A percentile compares a stretch with the other conserved stretches of the same genome.
Conservation (phyloP, 2,888 invertebrate genomes). For the Drosophila prolongata region DNA sequence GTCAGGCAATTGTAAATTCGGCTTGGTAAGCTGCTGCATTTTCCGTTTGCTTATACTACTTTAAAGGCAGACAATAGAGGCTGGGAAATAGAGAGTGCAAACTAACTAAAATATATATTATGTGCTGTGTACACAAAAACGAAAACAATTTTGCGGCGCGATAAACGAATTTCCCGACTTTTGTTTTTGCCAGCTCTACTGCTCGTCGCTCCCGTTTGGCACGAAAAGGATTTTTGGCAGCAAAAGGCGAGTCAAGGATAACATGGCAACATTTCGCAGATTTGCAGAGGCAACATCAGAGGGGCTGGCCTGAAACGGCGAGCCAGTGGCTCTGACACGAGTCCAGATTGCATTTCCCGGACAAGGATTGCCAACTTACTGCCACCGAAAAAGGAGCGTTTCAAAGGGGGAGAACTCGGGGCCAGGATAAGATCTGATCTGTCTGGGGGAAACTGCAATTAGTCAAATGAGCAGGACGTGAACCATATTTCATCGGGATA, state of each 20-base stretch:
- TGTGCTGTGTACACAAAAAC: slow-evolving; percentile 49
- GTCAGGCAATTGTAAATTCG: slow-evolving; percentile 1
- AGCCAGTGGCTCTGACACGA: slow-evolving; percentile 31
- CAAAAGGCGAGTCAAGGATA: slow-evolving; percentile 45
- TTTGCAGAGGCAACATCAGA: slow-evolving; percentile 45
- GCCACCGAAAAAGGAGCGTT: slow-evolving; percentile 17
- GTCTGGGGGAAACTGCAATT: slow-evolving; percentile 27
- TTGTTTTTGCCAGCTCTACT: slow-evolving; percentile 25
- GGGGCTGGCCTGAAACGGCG: slow-evolving; percentile 43
- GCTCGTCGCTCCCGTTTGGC: not conserved
- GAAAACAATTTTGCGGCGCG: slow-evolving; percentile 72
- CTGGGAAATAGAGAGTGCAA: slow-evolving; percentile 25
- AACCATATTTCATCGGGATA: slow-evolving; percentile 38
- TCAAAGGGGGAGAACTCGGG: slow-evolving; percentile 13
- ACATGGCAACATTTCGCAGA: slow-evolving; percentile 46
- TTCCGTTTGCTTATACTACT: slow-evolving; percentile 48
- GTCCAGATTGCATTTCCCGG: slow-evolving; percentile 40
- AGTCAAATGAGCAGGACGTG: slow-evolving; percentile 48
- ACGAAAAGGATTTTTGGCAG: slow-evolving; percentile 33
- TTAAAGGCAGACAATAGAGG: slow-evolving; percentile 51
- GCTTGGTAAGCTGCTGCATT: not conserved
- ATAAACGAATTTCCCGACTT: slow-evolving; percentile 70
- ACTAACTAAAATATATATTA: slow-evolving; percentile 56
- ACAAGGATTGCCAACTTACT: slow-evolving; percentile 32
- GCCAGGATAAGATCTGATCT: slow-evolving; percentile 22